Percentiles rank a stretch among this genome's conserved stretches.
These are phyloP conservation scores for Drosophila mayri DNA, from an alignment of 1,140 invertebrate species.

Conservation along the genomic window DNA sequence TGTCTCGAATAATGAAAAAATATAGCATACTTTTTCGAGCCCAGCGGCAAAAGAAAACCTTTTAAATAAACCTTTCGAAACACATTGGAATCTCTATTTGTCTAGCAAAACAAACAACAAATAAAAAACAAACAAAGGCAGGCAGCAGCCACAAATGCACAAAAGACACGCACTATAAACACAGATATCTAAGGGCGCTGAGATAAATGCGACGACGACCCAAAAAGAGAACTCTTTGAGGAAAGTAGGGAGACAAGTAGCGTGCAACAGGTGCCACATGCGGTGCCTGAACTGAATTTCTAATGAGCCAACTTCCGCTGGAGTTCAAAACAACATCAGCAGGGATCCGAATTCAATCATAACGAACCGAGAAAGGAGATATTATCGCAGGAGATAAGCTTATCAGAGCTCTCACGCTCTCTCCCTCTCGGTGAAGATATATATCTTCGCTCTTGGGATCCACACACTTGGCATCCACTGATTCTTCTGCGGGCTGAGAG, in stretches of 20 bases:
- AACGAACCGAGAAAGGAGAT: slow-evolving; percentile 33
- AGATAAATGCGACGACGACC: slow-evolving; percentile 10
- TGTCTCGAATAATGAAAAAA: not conserved
- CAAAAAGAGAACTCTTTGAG: slow-evolving; percentile 19
- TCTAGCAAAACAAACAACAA: slow-evolving; percentile 22
- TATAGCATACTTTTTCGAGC: slow-evolving; percentile 22
- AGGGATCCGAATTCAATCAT: slow-evolving; percentile 40
- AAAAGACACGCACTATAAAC: slow-evolving; percentile 31
- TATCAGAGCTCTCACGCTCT: slow-evolving; percentile 48
- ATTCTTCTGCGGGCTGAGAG: slow-evolving; percentile 30
- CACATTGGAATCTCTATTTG: slow-evolving; percentile 34
- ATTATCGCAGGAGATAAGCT: slow-evolving; percentile 53
- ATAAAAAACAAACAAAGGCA: slow-evolving; percentile 27
- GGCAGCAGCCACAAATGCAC: slow-evolving; percentile 27
- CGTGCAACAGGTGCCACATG: slow-evolving; percentile 46
- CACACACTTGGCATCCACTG: slow-evolving; percentile 59
- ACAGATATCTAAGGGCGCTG: slow-evolving; percentile 18
- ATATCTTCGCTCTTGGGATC: slow-evolving; percentile 45
- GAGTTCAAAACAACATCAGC: slow-evolving; percentile 10
- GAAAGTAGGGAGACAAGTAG: slow-evolving; percentile 23
- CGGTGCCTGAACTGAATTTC: slow-evolving; percentile 59
- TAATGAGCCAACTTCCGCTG: slow-evolving; percentile 73
- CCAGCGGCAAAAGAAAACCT: slow-evolving; percentile 14
- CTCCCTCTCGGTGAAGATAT: slow-evolving; percentile 5
- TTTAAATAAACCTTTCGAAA: slow-evolving; percentile 22